Evolutionary conservation across 2,797 vertebrate genomes (phyloP).

Genomic region (Gastrophryne carolinensis): DNA sequence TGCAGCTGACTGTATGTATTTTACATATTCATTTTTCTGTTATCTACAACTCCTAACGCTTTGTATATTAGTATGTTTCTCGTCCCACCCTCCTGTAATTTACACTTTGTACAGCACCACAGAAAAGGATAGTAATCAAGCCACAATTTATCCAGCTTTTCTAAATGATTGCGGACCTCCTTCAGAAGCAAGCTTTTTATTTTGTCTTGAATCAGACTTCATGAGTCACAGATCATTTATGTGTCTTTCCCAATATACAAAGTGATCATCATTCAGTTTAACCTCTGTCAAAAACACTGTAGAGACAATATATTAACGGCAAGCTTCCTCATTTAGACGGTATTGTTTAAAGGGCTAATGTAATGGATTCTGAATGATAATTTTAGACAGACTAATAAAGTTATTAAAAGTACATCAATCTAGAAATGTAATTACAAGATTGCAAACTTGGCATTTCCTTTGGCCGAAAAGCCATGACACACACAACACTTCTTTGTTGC

Average conservation of each 20-base stretch:
- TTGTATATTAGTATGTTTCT: too few species aligned
- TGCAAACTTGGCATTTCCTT: constrained; percentile 41
- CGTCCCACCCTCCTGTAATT: too few species aligned
- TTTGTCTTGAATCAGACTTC: background rate
- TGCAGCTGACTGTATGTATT: too few species aligned
- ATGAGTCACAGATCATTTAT: constrained; percentile 8
- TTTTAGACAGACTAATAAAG: constrained; percentile 48
- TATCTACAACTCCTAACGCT: too few species aligned
- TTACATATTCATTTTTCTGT: too few species aligned
- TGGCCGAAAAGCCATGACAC: constrained; percentile 18
- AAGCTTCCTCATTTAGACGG: constrained; percentile 29
- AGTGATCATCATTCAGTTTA: constrained; percentile 29
- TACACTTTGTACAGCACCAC: too few species aligned
- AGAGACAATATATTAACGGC: constrained; percentile 39
- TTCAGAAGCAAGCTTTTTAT: background rate
- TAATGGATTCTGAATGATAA: constrained; percentile 50
- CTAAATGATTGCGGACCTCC: background rate
- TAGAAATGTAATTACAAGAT: constrained; percentile 45
- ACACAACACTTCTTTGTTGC: background rate
- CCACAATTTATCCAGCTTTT: too few species aligned
- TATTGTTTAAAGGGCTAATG: constrained; percentile 37
- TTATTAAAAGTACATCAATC: constrained; percentile 51
- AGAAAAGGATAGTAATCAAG: too few species aligned
- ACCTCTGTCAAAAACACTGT: constrained; percentile 38
- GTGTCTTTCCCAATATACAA: constrained; percentile 22